Evolutionary conservation across 2,113 vertebrate genomes (phyloP).

Genomic region (Orthochromis malagaraziensis): DNA sequence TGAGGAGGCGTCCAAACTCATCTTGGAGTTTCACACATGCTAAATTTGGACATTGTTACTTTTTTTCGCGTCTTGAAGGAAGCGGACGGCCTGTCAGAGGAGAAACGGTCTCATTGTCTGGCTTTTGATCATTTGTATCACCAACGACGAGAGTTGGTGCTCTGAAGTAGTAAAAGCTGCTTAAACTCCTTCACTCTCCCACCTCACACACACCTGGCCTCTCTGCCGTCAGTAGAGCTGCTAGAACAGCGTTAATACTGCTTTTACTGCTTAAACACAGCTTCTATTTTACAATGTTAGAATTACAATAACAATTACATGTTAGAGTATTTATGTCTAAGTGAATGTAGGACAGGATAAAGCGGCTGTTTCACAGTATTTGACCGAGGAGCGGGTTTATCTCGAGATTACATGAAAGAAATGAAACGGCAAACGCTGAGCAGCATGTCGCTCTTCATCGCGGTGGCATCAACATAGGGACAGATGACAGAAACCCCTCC

Average conservation of each 20-base stretch:
- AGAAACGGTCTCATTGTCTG: background rate
- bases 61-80: background rate
- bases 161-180: background rate
- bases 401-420: background rate
- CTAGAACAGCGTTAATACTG: background rate
- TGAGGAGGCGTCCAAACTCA: background rate
- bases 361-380: background rate
- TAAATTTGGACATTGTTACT: background rate
- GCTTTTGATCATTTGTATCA: background rate
- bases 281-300: background rate
- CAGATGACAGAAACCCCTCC: constrained; percentile 54
- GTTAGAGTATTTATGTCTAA: background rate
- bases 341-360: background rate
- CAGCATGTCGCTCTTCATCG: constrained; percentile 8
- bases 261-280: background rate
- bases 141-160: background rate
- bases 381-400: background rate
- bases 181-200: background rate
- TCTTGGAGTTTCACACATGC: background rate
- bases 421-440: background rate
- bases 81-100: background rate
- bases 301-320: background rate
- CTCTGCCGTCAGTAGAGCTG: background rate
- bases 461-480: constrained; percentile 57
- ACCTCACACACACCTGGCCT: background rate